These are phyloP conservation scores for Micrasema longulum DNA, from an alignment of 1,140 invertebrate genomes.

Conservation along the genomic window DNA sequence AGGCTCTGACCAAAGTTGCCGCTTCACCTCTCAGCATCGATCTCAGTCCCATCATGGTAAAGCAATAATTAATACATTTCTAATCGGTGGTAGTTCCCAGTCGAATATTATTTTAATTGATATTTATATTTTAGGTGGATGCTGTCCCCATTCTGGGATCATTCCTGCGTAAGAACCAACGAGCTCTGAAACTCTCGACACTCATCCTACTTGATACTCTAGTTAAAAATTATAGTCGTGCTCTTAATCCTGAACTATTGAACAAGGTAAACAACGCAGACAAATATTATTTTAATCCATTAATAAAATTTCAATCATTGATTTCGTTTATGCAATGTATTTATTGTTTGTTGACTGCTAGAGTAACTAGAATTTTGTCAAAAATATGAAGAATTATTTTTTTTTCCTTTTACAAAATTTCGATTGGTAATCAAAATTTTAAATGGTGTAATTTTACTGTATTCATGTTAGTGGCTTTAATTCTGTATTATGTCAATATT, in stretches of 20 bases:
- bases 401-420: no score
- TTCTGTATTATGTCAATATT: slow-evolving; percentile 44
- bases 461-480: not conserved
- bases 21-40: slow-evolving; percentile 90
- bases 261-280: slow-evolving; percentile 70
- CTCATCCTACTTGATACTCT: slow-evolving; percentile 91
- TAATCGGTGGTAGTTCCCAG: slow-evolving; percentile 42
- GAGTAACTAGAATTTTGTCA: no score
- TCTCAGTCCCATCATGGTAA: slow-evolving; percentile 84
- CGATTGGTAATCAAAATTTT: no score
- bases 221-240: slow-evolving; percentile 84
- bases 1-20: slow-evolving; percentile 94
- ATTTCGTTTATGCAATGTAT: no score
- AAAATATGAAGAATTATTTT: no score
- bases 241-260: slow-evolving; percentile 78
- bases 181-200: slow-evolving; percentile 93
- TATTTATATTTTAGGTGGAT: slow-evolving; percentile 72
- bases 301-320: no score
- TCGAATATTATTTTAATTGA: no score
- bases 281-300: no score
- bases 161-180: slow-evolving; percentile 96
- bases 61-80: not conserved
- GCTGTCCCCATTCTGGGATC: slow-evolving; percentile 92
- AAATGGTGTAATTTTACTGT: not conserved
- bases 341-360: no score